Evolutionary conservation across 2,113 vertebrate species (phyloP).

Genomic region (Grallaria varia): DNA sequence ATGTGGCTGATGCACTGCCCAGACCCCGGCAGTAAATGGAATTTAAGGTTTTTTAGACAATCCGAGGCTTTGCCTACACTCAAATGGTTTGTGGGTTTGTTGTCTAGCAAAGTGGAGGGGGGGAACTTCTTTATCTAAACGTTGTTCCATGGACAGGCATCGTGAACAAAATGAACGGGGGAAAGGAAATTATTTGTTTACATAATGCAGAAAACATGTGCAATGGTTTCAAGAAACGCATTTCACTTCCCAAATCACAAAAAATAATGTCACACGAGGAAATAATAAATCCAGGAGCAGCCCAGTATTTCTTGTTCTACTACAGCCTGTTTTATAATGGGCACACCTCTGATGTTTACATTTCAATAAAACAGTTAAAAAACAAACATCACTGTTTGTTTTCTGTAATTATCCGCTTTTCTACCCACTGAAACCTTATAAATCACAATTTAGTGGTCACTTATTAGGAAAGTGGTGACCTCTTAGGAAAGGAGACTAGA

Average conservation of each 20-base stretch:
- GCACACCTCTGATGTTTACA: neutral
- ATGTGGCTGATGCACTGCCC: neutral
- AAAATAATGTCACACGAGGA: neutral
- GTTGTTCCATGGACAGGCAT: neutral
- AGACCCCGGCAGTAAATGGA: neutral
- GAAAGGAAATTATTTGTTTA: neutral
- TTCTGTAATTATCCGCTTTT: neutral
- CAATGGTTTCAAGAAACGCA: neutral
- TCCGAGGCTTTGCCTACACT: neutral
- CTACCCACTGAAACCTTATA: neutral
- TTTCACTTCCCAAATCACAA: neutral
- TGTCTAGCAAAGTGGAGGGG: neutral
- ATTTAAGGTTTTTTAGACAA: neutral
- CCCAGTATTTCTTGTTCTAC: neutral
- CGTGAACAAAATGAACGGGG: fast-evolving
- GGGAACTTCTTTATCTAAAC: neutral
- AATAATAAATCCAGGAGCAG: neutral
- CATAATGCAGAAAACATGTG: neutral
- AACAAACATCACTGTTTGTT: neutral
- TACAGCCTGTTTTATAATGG: neutral
- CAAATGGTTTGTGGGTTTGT: neutral
- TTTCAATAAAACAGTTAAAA: neutral
- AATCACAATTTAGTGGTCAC: constrained; percentile 10
- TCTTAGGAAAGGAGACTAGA: neutral
- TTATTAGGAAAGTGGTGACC: neutral